phyloP scores from a whole-genome alignment of 2,113 vertebrate genomes.

The Anhinga rufa region DNA sequence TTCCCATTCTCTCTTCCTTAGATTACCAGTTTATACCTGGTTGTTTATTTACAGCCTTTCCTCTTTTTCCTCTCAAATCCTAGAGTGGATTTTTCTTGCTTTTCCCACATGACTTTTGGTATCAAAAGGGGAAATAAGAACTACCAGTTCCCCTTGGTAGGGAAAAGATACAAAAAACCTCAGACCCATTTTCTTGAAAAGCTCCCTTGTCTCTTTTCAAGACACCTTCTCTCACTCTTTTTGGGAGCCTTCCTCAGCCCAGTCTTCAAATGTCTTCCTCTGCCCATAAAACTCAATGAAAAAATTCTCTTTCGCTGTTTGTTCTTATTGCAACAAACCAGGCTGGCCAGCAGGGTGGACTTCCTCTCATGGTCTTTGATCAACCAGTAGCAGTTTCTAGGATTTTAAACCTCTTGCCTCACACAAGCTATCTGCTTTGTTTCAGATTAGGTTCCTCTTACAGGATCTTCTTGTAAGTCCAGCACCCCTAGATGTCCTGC shows the following conservation, averaged over 20 bases:
- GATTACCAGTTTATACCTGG: neutral
- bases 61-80: neutral
- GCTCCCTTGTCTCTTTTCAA: neutral
- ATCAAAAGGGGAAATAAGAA: neutral
- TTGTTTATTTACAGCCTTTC: neutral
- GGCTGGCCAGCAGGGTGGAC: accelerated
- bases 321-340: neutral
- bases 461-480: neutral
- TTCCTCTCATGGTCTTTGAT: neutral
- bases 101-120: neutral
- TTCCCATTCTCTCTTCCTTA: neutral
- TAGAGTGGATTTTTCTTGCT: neutral
- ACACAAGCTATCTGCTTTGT: neutral
- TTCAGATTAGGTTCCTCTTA: neutral
- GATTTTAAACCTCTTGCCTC: neutral
- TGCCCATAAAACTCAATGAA: neutral
- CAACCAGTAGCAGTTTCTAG: neutral
- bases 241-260: neutral
- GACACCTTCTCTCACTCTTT: neutral
- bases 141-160: neutral
- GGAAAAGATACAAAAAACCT: neutral
- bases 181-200: neutral
- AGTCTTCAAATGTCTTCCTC: neutral
- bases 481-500: neutral
- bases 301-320: neutral